Evolutionary conservation across 2,113 vertebrate species (phyloP).

Genomic region (Zosterops lateralis): DNA sequence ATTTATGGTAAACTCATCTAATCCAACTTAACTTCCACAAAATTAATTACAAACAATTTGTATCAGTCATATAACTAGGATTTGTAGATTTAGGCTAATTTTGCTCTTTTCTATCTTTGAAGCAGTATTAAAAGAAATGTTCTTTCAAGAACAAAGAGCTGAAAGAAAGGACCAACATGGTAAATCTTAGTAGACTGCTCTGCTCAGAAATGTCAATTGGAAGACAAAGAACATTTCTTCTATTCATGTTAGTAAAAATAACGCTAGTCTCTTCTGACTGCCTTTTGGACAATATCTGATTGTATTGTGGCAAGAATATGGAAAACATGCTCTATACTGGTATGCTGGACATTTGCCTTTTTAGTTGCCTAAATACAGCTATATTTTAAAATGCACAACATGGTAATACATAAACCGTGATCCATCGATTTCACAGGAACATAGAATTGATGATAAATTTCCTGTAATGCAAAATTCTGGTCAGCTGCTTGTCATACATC

Average conservation of each 20-base stretch:
- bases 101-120: background rate
- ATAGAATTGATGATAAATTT: background rate
- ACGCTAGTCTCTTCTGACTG: conserved; percentile 29
- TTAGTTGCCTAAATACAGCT: background rate
- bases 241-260: background rate
- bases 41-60: conserved; percentile 18
- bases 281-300: conserved; percentile 26
- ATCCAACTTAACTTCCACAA: conserved; percentile 17
- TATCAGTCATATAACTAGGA: background rate
- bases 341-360: background rate
- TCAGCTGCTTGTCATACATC: background rate
- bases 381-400: background rate
- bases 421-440: background rate
- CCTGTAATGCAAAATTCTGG: background rate
- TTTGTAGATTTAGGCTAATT: background rate
- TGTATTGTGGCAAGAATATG: background rate
- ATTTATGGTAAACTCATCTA: conserved; percentile 5
- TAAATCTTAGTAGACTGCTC: background rate
- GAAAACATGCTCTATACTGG: background rate
- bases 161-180: background rate
- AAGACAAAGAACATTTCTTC: conserved; percentile 51
- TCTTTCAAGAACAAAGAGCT: conserved; percentile 34
- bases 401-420: background rate
- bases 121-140: background rate
- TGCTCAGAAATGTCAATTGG: background rate